Base-by-base conservation (phyloP, 2,888 invertebrate genomes). In the Uloborus plumipes region DNA sequence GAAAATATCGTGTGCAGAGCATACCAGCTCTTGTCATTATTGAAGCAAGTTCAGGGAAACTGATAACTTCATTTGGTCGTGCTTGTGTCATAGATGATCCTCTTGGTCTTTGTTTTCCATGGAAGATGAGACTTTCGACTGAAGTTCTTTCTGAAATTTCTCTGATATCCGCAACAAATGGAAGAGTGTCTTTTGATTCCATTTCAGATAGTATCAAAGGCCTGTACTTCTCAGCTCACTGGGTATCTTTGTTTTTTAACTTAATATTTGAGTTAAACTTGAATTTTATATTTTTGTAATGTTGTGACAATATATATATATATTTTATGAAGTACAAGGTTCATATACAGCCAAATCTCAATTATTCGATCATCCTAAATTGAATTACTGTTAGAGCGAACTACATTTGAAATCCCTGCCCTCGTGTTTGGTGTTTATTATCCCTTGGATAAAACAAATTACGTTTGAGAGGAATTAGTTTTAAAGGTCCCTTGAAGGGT, bases 181-280 rank as follows among this genome's bases (percentile, higher is more conserved):
- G 86, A 86, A 86, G 86, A 18, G 87, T 88, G 49, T 86, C 87
- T 6, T 78, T 86, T 59, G 87, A 88, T 20, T 87, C 84, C 1
- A 85, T 89, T 67, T 87, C 87, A 18, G 91, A 92, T 87, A 86
- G 92, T 92, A 91, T 94, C 73, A 92, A 93, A 87, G 95, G 94
- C 58, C 92, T 95, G 87, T 95, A 95, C 88, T 96, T 96, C 89
- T 94, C 95, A 79, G 96, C 96, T 22, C 94, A 95, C 89, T 96
- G 96, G 96, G 95, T 95, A 89, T 91, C n/a, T 92, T 89, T 53
- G 11, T 39, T 49, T 65, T 22, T 13, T 39, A 58, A 39, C 11
- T 39, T 11, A n/a, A 18, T 26, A 31, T 53, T 15, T 67, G 31
- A 26, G 26, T 31, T 16, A 26, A 26, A 2, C 3, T 31, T 61